Base-by-base conservation (phyloP, 2,888 invertebrate genomes). In the Cosmopolites sordidus region DNA sequence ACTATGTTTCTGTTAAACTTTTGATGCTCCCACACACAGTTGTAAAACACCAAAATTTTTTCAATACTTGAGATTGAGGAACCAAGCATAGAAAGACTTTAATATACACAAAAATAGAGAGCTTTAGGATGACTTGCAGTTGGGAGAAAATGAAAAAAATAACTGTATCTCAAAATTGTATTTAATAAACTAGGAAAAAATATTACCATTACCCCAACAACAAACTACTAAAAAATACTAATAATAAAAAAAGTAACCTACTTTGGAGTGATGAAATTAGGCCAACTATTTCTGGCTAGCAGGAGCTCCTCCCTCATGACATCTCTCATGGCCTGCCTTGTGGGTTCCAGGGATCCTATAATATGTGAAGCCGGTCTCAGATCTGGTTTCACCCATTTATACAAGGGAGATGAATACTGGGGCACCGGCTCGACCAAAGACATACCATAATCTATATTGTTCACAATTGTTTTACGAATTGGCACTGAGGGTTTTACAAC, bases 381-480 rank as follows among this genome's bases (percentile, higher is more conserved):
- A 22, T 62, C 65, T 17, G 67, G 68, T 37, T 64, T 68, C 1
- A 62, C 45, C 69, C 69, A 69, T 56, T 66, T 69, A 45, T 66
- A 69, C 38, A 66, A 11, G 12, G 54, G 51, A n/a, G 60, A 37
- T 48, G 65, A 62, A 30, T 59, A 64, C n/a, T 16, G 40, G 12
- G 40, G 42, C 14, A 59, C 39, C 9, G 61, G 50, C 8, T 62
- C 62, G n/a, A 29, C 41, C 3, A 38, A 16, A 30, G 62, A 54
- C 5, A 60, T 44, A 16, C 60, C 45, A 45, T 64, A 59, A 43
- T 61, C 64, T 40, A 63, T 59, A 52, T 69, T 67, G 47, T 70
- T 70, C 33, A 68, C 16, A 42, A 72, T 67, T n/a, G 71, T 66
- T 59, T 72, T 69, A 9, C 67, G 56, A 15, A 69, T 56, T 40